Conservation (phyloP, 1,140 invertebrate species). For the Bombus vancouverensis region DNA sequence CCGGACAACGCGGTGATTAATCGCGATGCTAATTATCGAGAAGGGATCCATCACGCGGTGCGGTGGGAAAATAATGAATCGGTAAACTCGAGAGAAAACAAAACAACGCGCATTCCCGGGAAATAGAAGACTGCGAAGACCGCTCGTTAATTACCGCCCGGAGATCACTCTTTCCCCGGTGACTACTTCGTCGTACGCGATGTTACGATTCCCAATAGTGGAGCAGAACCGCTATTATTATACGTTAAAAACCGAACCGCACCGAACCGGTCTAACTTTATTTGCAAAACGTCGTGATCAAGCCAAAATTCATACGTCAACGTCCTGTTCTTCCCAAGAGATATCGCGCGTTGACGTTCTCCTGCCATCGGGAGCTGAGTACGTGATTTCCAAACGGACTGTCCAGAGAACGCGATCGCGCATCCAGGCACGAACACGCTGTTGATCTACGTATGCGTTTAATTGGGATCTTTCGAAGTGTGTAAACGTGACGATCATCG, state of each 20-base stretch:
- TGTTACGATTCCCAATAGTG: too few species aligned
- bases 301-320: slow-evolving; percentile 35
- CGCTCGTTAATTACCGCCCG: slow-evolving; percentile 39
- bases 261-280: not conserved
- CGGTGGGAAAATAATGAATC: slow-evolving; percentile 42
- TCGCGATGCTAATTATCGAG: slow-evolving; percentile 76
- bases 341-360: slow-evolving; percentile 16
- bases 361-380: not conserved
- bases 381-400: slow-evolving; percentile 33
- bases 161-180: not conserved
- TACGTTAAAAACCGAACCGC: not conserved
- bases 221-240: not conserved
- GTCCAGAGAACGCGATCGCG: slow-evolving; percentile 12
- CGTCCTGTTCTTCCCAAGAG: slow-evolving; percentile 24
- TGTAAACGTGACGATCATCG: not conserved
- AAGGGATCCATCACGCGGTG: slow-evolving; percentile 76
- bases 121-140: slow-evolving; percentile 20
- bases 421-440: slow-evolving; percentile 43
- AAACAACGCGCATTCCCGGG: not conserved
- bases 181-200: not conserved
- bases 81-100: slow-evolving; percentile 31
- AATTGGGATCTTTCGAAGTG: slow-evolving; percentile 20
- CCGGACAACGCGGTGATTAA: slow-evolving; percentile 59
- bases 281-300: not conserved
- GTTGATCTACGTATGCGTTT: not conserved